These are phyloP conservation scores for Tachypleus tridentatus DNA, from an alignment of 1,140 invertebrate species.

Conservation along the genomic window DNA sequence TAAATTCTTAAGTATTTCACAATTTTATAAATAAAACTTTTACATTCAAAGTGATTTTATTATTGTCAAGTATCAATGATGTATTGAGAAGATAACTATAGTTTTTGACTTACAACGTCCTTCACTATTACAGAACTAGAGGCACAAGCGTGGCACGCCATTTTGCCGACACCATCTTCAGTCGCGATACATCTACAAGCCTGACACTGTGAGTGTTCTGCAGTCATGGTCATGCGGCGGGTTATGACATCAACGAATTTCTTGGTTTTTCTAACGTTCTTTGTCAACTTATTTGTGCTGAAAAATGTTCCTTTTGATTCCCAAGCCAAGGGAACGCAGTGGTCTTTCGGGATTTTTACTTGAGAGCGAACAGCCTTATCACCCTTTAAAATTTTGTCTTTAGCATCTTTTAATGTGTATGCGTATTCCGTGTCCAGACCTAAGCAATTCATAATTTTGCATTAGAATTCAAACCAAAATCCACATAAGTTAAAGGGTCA, in stretches of 20 bases:
- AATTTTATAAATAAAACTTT: no score
- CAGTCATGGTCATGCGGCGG: conserved; percentile 48
- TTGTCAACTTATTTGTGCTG: conserved; percentile 47
- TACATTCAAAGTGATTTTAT: no score
- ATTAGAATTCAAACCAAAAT: no score
- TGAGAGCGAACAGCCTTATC: conserved; percentile 53
- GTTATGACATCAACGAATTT: conserved; percentile 55
- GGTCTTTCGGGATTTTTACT: conserved; percentile 56
- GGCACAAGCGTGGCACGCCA: conserved; percentile 29
- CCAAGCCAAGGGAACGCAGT: conserved; percentile 61
- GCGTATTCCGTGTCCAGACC: conserved; percentile 47
- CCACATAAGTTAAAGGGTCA: neutral
- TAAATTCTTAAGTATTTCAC: no score
- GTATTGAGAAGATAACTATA: no score
- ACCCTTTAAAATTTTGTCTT: conserved; percentile 30
- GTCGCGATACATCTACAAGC: conserved; percentile 54
- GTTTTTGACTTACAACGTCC: no score
- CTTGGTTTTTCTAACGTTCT: conserved; percentile 31
- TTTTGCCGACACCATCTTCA: conserved; percentile 32
- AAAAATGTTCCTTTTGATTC: conserved; percentile 58
- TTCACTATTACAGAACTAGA: no score
- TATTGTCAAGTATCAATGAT: no score
- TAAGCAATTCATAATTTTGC: conserved; percentile 26
- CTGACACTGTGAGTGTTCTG: conserved; percentile 48
- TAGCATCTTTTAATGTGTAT: conserved; percentile 37